These are phyloP conservation scores for Brachypodius melanocephalos DNA, from an alignment of 2,113 vertebrate genomes.

Conservation along the genomic window DNA sequence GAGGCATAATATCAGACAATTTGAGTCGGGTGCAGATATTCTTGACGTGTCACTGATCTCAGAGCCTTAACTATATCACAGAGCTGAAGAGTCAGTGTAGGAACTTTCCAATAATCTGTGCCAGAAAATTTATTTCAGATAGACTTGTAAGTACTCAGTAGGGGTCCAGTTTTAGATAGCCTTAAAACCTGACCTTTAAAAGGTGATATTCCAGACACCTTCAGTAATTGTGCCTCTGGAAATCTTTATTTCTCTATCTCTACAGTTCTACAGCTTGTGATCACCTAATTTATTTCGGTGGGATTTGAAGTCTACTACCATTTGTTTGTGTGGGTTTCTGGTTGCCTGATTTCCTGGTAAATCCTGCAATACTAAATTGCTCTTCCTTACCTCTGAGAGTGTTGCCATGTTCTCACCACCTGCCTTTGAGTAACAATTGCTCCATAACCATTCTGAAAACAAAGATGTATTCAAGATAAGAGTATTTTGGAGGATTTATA, in stretches of 20 bases:
- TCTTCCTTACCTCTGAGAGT: background rate
- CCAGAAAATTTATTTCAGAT: background rate
- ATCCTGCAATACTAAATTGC: background rate
- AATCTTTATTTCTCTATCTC: background rate
- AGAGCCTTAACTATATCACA: background rate
- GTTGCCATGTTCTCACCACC: background rate
- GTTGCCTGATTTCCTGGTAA: background rate
- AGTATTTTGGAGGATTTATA: background rate
- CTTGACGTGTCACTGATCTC: background rate
- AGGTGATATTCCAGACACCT: background rate
- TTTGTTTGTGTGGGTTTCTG: background rate
- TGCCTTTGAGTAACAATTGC: background rate
- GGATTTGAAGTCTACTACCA: background rate
- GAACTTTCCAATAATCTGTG: background rate
- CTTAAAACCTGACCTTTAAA: constrained; percentile 32
- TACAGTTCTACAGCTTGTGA: background rate
- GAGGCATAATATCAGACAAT: background rate
- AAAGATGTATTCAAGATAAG: background rate
- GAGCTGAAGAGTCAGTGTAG: background rate
- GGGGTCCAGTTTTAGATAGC: background rate
- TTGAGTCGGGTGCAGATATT: background rate
- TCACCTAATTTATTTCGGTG: background rate
- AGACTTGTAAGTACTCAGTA: background rate
- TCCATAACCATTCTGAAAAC: background rate
- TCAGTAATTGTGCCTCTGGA: background rate